Evolutionary conservation across 37 sponge, comb jelly and placozoan species (phyloP).

Genomic region (Chondrilla cf. caribensis): DNA sequence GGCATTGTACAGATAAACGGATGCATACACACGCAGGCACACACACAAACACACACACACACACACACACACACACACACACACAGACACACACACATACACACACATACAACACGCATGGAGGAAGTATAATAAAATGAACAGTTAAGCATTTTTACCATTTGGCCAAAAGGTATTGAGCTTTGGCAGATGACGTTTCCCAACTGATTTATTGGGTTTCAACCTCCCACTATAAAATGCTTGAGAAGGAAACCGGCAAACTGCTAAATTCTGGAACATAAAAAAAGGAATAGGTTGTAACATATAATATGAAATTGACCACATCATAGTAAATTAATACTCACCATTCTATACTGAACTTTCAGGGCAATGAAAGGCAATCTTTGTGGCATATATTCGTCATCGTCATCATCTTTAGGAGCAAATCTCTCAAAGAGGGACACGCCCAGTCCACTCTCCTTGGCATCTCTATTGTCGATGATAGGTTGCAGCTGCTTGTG

Average conservation of each 20-base stretch:
- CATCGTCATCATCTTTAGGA: neutral
- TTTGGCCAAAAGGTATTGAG: constrained; percentile 48
- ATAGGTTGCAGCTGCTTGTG: constrained; percentile 24
- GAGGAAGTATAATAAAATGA: too few relatives aligned
- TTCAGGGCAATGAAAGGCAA: constrained; percentile 13
- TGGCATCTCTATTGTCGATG: neutral
- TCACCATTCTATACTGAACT: constrained; percentile 67
- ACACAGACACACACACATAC: too few relatives aligned
- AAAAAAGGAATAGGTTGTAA: neutral
- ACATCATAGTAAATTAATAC: neutral
- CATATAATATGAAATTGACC: neutral
- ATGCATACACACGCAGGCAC: too few relatives aligned
- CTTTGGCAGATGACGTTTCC: neutral
- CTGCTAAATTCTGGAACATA: constrained; percentile 20
- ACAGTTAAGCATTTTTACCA: too few relatives aligned
- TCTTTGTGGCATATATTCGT: too few relatives aligned
- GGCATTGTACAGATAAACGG: too few relatives aligned
- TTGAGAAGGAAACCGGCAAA: constrained; percentile 29
- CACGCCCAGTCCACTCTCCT: neutral
- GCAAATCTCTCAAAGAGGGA: constrained; percentile 34
- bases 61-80: too few relatives aligned
- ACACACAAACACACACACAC: too few relatives aligned
- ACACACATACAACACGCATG: too few relatives aligned
- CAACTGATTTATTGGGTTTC: neutral
- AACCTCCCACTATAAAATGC: constrained; percentile 14